These are phyloP conservation scores for Heliconius cydno DNA, from an alignment of 2,888 invertebrate species.

Conservation along the genomic window DNA sequence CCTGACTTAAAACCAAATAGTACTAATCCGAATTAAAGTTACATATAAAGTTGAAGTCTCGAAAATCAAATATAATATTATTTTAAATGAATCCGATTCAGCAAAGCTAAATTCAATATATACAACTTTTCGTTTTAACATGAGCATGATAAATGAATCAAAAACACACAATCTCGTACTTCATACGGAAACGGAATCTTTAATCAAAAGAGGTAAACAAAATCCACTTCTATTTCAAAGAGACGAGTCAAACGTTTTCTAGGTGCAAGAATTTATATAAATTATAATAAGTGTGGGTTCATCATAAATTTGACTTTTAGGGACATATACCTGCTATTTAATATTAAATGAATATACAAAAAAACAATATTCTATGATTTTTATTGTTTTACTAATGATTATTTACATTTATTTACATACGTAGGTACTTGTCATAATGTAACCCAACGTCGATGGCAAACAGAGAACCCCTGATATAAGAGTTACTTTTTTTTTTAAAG, in stretches of 20 bases:
- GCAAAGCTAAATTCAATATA: not conserved
- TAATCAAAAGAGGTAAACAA: conserved; percentile 20
- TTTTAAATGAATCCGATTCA: not conserved
- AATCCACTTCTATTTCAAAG: conserved; percentile 18
- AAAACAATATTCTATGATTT: no score
- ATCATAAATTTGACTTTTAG: not conserved
- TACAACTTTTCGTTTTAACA: not conserved
- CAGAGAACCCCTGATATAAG: not conserved
- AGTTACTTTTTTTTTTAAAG: not conserved
- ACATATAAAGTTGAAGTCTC: no score
- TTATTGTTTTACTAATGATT: no score
- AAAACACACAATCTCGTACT: not conserved
- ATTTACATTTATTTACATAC: no score
- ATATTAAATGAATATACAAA: no score
- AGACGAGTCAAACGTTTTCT: conserved; percentile 6
- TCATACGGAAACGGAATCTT: conserved; percentile 6
- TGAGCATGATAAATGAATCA: not conserved
- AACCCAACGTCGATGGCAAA: not conserved
- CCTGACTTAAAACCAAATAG: no score
- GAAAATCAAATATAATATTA: not conserved
- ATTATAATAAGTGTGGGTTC: not conserved
- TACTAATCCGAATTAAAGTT: no score
- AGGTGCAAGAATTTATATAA: not conserved
- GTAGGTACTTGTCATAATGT: not conserved
- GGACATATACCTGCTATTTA: no score